Percentiles rank a stretch among this genome's conserved stretches.
Evolutionary conservation across 1,140 invertebrate species (phyloP).

Genomic region (Delia radicum): DNA sequence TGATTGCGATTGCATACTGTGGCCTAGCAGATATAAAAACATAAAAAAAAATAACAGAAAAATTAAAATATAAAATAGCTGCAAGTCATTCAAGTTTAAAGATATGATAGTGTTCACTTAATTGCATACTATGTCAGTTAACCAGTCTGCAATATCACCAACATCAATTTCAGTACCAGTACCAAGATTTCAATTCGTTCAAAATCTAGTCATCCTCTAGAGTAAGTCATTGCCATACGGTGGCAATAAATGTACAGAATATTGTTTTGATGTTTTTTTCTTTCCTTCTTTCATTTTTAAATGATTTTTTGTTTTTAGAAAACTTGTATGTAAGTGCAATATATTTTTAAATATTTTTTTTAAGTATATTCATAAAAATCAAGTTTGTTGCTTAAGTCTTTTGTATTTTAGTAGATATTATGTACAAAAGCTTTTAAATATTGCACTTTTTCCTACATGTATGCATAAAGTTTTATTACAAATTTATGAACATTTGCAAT

Average conservation of each 20-base stretch:
- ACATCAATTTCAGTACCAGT: not conserved
- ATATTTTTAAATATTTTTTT: not conserved
- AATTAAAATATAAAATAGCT: conserved; percentile 3
- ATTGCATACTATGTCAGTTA: not conserved
- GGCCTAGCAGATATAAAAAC: not conserved
- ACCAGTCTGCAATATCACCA: not conserved
- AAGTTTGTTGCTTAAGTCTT: conserved; percentile 52
- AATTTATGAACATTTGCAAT: no score
- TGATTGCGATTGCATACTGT: not conserved
- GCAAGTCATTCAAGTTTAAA: conserved; percentile 22
- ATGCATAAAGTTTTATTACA: no score
- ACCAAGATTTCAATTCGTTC: not conserved
- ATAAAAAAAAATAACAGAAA: not conserved
- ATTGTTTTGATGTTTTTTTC: no score
- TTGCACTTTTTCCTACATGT: no score
- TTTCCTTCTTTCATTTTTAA: not conserved
- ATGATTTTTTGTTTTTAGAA: not conserved
- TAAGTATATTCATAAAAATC: not conserved
- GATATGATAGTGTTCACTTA: conserved; percentile 12
- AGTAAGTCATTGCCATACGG: conserved; percentile 9
- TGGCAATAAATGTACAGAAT: conserved; percentile 8
- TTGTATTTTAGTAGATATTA: no score
- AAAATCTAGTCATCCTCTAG: not conserved
- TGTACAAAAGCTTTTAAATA: no score
- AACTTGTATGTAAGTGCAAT: not conserved